A percentile compares a stretch with the other conserved stretches of the same genome.
phyloP scores from a whole-genome alignment of 2,113 vertebrate species.

The Poeciliopsis retropinna region DNA sequence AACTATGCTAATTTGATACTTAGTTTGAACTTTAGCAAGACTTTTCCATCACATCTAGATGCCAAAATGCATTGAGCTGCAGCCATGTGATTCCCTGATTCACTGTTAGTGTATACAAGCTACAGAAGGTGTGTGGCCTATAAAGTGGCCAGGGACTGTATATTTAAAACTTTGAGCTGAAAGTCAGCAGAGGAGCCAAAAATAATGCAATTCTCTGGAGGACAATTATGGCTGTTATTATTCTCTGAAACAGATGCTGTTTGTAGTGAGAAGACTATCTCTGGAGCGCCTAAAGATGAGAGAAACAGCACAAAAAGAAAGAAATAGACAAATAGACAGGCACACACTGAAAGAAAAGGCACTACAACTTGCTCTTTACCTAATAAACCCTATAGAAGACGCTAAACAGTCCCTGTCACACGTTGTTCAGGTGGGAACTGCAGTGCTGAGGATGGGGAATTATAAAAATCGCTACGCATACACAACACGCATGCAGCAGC shows the following conservation, averaged over 20 bases:
- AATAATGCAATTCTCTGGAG: slow-evolving; percentile 32
- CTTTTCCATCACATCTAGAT: too few relatives aligned
- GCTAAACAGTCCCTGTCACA: slow-evolving; percentile 23
- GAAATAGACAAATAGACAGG: slow-evolving; percentile 21
- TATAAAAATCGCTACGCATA: slow-evolving; percentile 44
- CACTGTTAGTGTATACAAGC: too few relatives aligned
- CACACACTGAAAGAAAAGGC: slow-evolving; percentile 24
- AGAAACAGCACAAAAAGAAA: slow-evolving; percentile 25
- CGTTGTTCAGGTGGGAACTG: slow-evolving; percentile 33
- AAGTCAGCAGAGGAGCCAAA: slow-evolving; percentile 19
- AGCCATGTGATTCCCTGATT: too few relatives aligned
- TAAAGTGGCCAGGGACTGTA: not conserved
- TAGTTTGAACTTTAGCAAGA: too few relatives aligned
- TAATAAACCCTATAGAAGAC: slow-evolving; percentile 37
- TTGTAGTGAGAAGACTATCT: slow-evolving; percentile 34
- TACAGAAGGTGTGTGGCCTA: too few relatives aligned
- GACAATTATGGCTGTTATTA: slow-evolving; percentile 59
- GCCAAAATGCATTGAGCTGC: too few relatives aligned
- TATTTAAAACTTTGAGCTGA: slow-evolving; percentile 25
- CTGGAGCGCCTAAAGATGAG: slow-evolving; percentile 47
- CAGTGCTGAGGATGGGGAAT: slow-evolving; percentile 26
- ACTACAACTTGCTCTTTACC: slow-evolving; percentile 35
- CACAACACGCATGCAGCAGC: slow-evolving; percentile 18
- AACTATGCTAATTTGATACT: too few relatives aligned
- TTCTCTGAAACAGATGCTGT: slow-evolving; percentile 68